phyloP scores from a whole-genome alignment of 2,797 vertebrate genomes.

The Numenius phaeopus region DNA sequence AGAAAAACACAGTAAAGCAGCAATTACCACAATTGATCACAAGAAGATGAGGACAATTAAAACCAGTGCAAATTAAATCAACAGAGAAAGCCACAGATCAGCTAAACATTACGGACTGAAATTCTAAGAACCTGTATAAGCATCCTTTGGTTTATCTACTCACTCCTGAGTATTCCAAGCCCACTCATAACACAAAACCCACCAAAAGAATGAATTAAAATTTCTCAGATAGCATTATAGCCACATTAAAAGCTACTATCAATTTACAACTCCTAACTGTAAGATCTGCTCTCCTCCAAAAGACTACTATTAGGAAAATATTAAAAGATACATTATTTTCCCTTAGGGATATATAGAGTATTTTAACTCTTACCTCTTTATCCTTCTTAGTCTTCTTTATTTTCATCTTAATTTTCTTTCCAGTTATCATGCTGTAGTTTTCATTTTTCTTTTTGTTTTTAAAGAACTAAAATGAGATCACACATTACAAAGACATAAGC shows the following conservation, averaged over 20 bases:
- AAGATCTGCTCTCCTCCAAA: background rate
- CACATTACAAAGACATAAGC: background rate
- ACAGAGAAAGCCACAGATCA: background rate
- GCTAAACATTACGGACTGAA: background rate
- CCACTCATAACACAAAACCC: background rate
- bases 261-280: background rate
- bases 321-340: background rate
- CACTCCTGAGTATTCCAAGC: background rate
- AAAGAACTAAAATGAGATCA: conserved; percentile 83
- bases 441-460: conserved; percentile 90
- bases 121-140: background rate
- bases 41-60: background rate
- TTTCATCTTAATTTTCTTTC: conserved; percentile 96
- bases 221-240: background rate
- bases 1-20: background rate
- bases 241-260: background rate
- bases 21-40: background rate
- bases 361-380: conserved; percentile 85
- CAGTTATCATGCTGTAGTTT: conserved; percentile 95
- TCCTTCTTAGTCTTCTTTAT: conserved; percentile 95
- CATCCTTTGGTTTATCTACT: background rate
- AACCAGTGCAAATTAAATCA: background rate
- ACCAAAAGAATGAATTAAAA: background rate
- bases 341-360: background rate
- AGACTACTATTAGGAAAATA: background rate